A percentile compares a stretch with the other conserved stretches of the same genome.
These are phyloP conservation scores for Dasypogon diadema DNA, from an alignment of 2,888 invertebrate genomes.

Conservation along the genomic window DNA sequence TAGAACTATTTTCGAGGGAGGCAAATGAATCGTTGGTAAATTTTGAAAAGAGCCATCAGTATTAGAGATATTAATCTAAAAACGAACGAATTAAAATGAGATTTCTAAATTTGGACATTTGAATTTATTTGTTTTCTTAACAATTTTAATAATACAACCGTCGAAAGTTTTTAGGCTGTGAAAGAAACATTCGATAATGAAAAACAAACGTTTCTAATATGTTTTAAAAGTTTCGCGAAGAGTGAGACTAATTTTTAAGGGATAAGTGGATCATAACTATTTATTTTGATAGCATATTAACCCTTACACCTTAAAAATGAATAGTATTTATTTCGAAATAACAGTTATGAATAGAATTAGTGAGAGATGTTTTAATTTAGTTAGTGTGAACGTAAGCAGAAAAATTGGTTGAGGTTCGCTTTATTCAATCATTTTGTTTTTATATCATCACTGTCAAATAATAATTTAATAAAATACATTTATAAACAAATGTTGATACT, in stretches of 20 bases:
- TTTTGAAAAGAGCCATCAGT: constrained; percentile 12
- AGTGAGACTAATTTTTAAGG: constrained; percentile 18
- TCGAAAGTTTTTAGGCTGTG: constrained; percentile 50
- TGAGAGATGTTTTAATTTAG: constrained; percentile 16
- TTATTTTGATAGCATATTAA: constrained; percentile 37
- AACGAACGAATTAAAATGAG: constrained; percentile 25
- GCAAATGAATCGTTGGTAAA: too few species aligned
- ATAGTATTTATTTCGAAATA: constrained; percentile 30
- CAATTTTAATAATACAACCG: background rate
- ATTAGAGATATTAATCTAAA: constrained; percentile 16
- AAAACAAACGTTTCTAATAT: background rate
- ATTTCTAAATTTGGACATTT: background rate
- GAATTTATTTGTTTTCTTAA: background rate
- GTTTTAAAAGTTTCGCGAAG: background rate
- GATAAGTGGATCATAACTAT: constrained; percentile 8
- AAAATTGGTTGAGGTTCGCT: constrained; percentile 37
- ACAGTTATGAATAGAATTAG: constrained; percentile 12
- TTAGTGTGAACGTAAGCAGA: constrained; percentile 9
- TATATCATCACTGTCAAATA: constrained; percentile 24
- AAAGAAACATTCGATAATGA: constrained; percentile 30
- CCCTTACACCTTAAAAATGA: constrained; percentile 8
- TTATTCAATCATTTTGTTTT: constrained; percentile 39
- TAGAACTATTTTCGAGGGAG: too few species aligned
- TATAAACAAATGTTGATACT: constrained; percentile 33
- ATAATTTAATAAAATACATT: constrained; percentile 35